Evolutionary conservation across 2,888 invertebrate genomes (phyloP).

Genomic region (Papilio gigon): DNA sequence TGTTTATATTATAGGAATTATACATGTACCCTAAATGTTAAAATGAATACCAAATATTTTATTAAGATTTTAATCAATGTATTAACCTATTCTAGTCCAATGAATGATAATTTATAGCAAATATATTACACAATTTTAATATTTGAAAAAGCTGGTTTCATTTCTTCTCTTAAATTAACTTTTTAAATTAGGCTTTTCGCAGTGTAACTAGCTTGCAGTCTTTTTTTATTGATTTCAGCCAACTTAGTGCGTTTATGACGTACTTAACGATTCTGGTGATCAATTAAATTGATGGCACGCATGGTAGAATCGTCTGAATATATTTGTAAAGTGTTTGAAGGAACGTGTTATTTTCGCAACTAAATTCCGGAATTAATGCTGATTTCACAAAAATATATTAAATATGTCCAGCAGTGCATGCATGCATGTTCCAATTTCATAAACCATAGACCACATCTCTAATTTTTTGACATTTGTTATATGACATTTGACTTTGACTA

Average conservation of each 20-base stretch:
- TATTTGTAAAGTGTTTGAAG: too few species aligned
- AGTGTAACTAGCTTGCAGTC: too few species aligned
- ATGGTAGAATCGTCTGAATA: too few species aligned
- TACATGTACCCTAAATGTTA: conserved; percentile 26
- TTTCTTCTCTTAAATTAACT: neutral
- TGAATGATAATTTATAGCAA: conserved; percentile 40
- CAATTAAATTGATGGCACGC: too few species aligned
- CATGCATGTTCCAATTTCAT: neutral
- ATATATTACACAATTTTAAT: conserved; percentile 36
- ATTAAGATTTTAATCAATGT: conserved; percentile 39
- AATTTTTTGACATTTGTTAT: neutral
- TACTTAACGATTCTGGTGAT: too few species aligned
- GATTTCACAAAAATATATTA: too few species aligned
- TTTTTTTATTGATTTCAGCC: too few species aligned
- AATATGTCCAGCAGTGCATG: too few species aligned
- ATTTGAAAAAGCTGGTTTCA: conserved; percentile 31
- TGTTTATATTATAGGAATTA: conserved; percentile 33
- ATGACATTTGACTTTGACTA: conserved; percentile 7
- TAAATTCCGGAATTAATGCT: too few species aligned
- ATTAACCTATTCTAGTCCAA: conserved; percentile 47
- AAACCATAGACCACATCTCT: neutral
- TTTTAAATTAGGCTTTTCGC: neutral
- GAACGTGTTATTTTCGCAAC: too few species aligned
- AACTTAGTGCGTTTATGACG: too few species aligned
- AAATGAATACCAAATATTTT: conserved; percentile 32